These are phyloP conservation scores for Gallinago stenura DNA, from an alignment of 2,797 vertebrate genomes.

Conservation along the genomic window DNA sequence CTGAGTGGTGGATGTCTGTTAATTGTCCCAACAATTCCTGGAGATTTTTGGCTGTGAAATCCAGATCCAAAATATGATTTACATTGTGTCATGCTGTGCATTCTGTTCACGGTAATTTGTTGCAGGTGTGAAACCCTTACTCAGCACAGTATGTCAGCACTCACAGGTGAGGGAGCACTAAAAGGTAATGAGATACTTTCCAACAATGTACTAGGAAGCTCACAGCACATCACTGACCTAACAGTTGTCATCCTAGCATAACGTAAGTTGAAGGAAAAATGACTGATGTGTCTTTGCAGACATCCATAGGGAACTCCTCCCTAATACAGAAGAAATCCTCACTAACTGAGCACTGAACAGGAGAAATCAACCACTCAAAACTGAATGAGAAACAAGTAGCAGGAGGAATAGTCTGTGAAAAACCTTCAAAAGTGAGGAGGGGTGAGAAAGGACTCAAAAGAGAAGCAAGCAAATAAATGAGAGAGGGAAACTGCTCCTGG, in stretches of 20 bases:
- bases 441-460: not conserved
- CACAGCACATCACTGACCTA: not conserved
- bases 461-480: not conserved
- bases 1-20: not conserved
- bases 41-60: not conserved
- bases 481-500: not conserved
- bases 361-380: not conserved
- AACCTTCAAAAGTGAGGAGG: not conserved
- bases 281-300: not conserved
- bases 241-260: not conserved
- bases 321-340: not conserved
- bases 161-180: not conserved
- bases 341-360: not conserved
- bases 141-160: not conserved
- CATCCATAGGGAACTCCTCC: not conserved
- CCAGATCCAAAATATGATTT: not conserved
- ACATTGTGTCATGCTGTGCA: not conserved
- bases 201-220: not conserved
- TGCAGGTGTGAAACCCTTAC: not conserved
- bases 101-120: not conserved
- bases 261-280: not conserved
- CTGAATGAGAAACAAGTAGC: not conserved
- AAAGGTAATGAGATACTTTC: not conserved
- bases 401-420: not conserved
- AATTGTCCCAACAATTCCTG: not conserved